Base-by-base conservation (phyloP, 2,888 invertebrate species). In the Rhagonycha fulva region DNA sequence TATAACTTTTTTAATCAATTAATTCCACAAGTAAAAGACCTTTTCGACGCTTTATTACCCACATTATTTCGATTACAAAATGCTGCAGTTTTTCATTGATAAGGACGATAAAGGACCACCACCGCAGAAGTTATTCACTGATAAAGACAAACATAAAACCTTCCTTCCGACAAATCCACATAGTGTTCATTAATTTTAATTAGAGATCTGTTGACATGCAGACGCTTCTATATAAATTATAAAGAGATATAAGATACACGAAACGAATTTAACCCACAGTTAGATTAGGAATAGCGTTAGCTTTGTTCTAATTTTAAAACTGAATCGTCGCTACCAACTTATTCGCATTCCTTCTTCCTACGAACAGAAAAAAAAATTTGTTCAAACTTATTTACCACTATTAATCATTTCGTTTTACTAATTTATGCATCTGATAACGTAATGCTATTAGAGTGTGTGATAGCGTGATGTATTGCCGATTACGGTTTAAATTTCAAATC, bases 181-280 rank as follows among this genome's bases (percentile, higher is more conserved):
- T 71, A 28, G 9, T 72, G 74, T 77, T 76, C 81, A 80, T 81
- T 81, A 80, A 81, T 81, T 81, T 81, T 81, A 81, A 81, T 81
- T 81, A 81, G 78, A 76, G 72, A 60, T 75, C 62, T 71, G 78
- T 76, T 77, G 79, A 79, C 77, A 76, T 47, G 70, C 75, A 77
- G 71, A 71, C 79, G 77, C 74, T 73, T 77, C 73, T 70, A 79
- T 47, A 47, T 77, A 77, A 77, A 76, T 74, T 78, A 71, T 70
- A 74, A 71, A 74, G 70, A 78, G 71, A 73, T 72, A 70, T 75
- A 68, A 69, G 76, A 73, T 71, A 74, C 69, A 70, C 66, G 71
- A 71, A 74, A 74, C 76, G 62, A 76, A 74, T 75, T 72, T 72
- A 75, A 71, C 75, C 47, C 47, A n/a, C 47, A 47, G 47, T 67